Evolutionary conservation across 2,888 invertebrate genomes (phyloP), one percentile per base, ranked within the genome.

Genomic region (Dicycla oo): DNA sequence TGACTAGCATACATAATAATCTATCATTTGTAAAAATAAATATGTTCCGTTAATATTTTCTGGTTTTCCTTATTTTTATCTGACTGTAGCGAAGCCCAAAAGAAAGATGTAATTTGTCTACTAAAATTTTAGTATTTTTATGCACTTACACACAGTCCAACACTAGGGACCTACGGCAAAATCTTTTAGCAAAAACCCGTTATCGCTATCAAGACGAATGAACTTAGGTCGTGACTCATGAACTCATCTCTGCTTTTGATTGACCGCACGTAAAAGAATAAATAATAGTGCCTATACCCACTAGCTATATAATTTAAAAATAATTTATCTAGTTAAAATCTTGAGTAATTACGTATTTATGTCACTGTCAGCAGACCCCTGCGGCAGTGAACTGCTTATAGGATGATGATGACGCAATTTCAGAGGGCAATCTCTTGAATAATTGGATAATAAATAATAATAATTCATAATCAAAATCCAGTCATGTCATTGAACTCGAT

Each of bases 221-320:
- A 43, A 15, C 23, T 20, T 23, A 7, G 23, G 58, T 58, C 15
- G n/a, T 38, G 45, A 34, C 20, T 47, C 45, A 20, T 26, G n/a
- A 45, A 40, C 68, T 40, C 40, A 7, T 68, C 26, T 49, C 49
- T 26, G 26, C n/a, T n/a, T 68, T 66, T 66, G 20, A 56, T 69
- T 47, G 13, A 13, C 10, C 15, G 18, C 54, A 18, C 30, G 11
- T 30, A 20, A 26, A 47, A 26, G 45, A n/a, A n/a, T n/a, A n/a
- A n/a, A n/a, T n/a, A n/a, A n/a, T 34, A 23, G 45, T 30, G 43
- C n/a, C 3, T 26, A 30, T 20, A 61, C 20, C 26, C 15, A 45
- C 13, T 8, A 45, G 2, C 26, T 45, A 1, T 7, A 18, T 18
- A 11, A 38, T 51, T 23, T 51, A 51, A 51, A 51, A 51, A 23